A percentile compares a stretch with the other conserved stretches of the same genome.
phyloP scores from a whole-genome alignment of 2,797 vertebrate species.

The Arctocebus calabarensis region DNA sequence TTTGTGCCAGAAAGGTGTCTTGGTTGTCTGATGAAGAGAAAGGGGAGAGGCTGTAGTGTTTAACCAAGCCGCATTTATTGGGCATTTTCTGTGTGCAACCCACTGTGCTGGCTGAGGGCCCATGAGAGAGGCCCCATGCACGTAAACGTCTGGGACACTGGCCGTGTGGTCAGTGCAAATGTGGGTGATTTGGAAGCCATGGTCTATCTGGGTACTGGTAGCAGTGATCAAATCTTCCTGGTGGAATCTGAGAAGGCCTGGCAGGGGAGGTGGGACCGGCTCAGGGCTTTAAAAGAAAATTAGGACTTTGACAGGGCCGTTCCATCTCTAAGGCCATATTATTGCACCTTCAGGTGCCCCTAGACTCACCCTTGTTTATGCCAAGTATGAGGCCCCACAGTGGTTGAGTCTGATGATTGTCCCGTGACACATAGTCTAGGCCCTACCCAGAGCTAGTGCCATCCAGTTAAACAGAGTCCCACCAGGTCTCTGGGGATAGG shows the following conservation, averaged over 20 bases:
- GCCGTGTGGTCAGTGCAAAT: neutral
- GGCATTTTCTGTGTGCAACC: neutral
- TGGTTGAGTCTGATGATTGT: neutral
- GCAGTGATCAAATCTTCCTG: neutral
- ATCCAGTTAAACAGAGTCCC: slow-evolving; percentile 66
- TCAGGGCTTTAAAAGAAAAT: slow-evolving; percentile 19
- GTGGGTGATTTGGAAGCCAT: neutral
- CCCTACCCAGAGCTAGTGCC: slow-evolving; percentile 2
- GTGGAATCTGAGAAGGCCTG: neutral
- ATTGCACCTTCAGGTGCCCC: neutral
- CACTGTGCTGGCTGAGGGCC: neutral
- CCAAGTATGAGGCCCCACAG: neutral
- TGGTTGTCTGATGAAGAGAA: neutral
- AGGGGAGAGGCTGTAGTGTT: neutral
- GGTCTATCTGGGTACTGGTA: neutral
- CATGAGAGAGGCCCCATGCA: neutral
- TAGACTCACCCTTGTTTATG: neutral
- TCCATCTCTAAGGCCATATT: neutral
- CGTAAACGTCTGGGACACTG: neutral
- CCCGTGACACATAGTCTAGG: neutral
- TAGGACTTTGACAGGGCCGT: neutral
- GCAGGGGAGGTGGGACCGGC: neutral
- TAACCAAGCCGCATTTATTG: neutral
- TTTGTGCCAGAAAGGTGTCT: slow-evolving; percentile 13
- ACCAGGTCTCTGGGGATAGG: slow-evolving; percentile 43